Base-by-base conservation (phyloP, 2,888 invertebrate species). In the Homarus gammarus region DNA sequence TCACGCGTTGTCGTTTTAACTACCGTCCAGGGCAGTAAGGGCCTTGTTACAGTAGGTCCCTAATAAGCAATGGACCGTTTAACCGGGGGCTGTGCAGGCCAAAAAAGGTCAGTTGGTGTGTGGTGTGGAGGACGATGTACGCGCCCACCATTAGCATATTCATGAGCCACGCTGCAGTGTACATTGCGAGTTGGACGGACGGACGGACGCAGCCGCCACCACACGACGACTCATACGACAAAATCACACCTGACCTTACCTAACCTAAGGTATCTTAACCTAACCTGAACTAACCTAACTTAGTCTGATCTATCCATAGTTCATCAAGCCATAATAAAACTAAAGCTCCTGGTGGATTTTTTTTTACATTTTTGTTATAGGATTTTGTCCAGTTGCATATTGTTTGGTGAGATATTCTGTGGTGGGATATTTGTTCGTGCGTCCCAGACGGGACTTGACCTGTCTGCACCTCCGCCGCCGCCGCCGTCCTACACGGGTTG, bases 111-210 rank as follows among this genome's bases (percentile, higher is more conserved):
- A n/a, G 73, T 73, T 73, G 15, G 38, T 22, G 38, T 2, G 22
- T 40, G 73, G 38, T 56, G 22, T 22, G 56, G 56, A 2, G n/a
- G 73, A 36, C 38, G 73, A 38, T 40, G 38, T 73, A 73, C 38
- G 73, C 73, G 73, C 73, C 73, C 73, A 22, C 73, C 40, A 73
- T 73, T 73, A 73, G 73, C 73, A 73, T 73, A 73, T 73, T 73
- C 73, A 73, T 73, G 73, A 73, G 73, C 15, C 22, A 73, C 36
- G 38, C 38, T 40, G 73, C 18, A 22, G 40, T 73, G 15, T 73
- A 38, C 38, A 73, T 12, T 38, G 73, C 38, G 73, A 40, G 40
- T 6, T 73, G 73, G 73, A 8, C 73, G 73, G 1, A 10, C 2
- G 5, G 38, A 31, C n/a, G n/a, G 27, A 10, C 31, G 27, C 27